These are phyloP conservation scores for Phoeniculus purpureus DNA, from an alignment of 2,797 vertebrate genomes.

Conservation along the genomic window DNA sequence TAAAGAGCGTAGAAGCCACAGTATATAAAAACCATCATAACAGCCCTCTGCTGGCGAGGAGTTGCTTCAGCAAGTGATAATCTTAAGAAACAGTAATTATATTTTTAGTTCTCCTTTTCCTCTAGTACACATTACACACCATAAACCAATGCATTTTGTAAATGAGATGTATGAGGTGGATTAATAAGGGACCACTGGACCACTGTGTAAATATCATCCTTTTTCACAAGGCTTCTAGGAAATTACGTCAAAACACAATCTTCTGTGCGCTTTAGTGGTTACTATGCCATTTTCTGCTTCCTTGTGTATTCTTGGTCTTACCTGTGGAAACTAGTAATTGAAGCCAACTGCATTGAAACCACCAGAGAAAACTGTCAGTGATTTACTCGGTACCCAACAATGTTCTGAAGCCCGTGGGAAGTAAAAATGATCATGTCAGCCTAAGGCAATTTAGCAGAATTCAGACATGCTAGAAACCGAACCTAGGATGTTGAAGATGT, in stretches of 20 bases:
- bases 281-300: background rate
- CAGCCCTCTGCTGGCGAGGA: background rate
- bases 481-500: background rate
- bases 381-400: too few species aligned
- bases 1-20: background rate
- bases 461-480: background rate
- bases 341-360: background rate
- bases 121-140: background rate
- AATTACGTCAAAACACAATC: background rate
- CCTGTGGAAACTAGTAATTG: background rate
- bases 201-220: background rate
- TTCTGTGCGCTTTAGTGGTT: background rate
- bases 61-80: background rate
- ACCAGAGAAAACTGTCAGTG: background rate
- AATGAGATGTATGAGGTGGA: background rate
- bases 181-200: background rate
- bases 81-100: background rate
- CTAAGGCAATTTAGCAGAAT: background rate
- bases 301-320: background rate
- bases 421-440: background rate
- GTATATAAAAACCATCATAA: background rate
- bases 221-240: background rate
- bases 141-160: background rate
- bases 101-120: background rate
- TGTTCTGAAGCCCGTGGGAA: background rate